Percentiles rank a stretch among this genome's conserved stretches.
phyloP scores from a whole-genome alignment of 2,113 vertebrate species.

The Miniopterus natalensis region DNA sequence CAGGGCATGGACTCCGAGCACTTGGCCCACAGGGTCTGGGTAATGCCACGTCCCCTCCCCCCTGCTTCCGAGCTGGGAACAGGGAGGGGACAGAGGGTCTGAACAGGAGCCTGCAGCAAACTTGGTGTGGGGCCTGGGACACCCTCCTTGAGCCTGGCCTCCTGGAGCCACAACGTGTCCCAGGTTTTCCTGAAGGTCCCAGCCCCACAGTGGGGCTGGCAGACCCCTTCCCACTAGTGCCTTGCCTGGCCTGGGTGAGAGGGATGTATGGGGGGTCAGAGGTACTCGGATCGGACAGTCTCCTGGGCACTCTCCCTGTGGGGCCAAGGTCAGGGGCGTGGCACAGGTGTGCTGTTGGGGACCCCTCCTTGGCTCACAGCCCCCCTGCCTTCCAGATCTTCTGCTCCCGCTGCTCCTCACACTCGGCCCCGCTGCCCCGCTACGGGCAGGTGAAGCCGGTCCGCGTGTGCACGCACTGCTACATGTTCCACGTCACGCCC shows the following conservation, averaged over 20 bases:
- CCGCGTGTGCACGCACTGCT: slow-evolving; percentile 99
- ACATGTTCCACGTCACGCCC: slow-evolving; percentile 98
- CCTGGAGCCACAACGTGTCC: neutral
- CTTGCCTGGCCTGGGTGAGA: neutral
- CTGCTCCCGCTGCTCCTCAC: slow-evolving; percentile 98
- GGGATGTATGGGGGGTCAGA: no score
- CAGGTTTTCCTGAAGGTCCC: neutral
- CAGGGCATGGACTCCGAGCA: neutral
- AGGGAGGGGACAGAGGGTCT: neutral
- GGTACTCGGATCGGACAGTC: neutral
- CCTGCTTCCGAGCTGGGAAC: neutral
- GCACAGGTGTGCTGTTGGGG: neutral
- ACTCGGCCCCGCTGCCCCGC: slow-evolving; percentile 96
- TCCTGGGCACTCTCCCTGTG: neutral
- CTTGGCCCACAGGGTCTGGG: rapidly evolving
- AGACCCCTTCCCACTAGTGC: rapidly evolving
- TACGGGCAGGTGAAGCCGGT: slow-evolving; percentile 98
- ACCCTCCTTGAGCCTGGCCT: neutral
- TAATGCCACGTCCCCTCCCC: neutral
- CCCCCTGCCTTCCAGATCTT: slow-evolving; percentile 93
- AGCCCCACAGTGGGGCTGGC: neutral
- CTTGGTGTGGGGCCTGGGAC: neutral
- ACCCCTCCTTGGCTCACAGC: neutral
- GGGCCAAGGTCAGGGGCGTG: neutral
- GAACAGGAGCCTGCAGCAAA: neutral